Evolutionary conservation across 1,140 invertebrate species (phyloP).

Genomic region (Nasonia longicornis): DNA sequence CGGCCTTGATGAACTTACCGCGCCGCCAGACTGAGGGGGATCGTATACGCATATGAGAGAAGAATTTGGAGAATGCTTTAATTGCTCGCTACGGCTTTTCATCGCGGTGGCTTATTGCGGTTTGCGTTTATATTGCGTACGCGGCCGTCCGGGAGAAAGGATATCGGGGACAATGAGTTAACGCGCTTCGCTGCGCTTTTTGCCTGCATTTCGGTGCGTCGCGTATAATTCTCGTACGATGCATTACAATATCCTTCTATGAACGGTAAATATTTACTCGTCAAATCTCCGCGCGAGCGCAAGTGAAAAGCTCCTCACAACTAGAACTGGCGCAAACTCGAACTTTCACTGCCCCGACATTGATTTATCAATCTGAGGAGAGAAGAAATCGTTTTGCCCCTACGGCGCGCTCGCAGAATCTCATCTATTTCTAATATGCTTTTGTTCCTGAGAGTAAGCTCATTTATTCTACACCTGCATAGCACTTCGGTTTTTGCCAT

Average conservation of each 20-base stretch:
- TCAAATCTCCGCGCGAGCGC: background rate
- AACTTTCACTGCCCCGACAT: background rate
- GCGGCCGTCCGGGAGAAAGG: no score
- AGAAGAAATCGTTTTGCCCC: background rate
- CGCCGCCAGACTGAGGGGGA: no score
- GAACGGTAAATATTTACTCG: background rate
- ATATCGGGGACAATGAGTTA: background rate
- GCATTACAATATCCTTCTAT: background rate
- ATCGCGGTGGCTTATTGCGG: background rate
- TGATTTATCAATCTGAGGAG: background rate
- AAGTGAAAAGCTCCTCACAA: slow-evolving; percentile 9
- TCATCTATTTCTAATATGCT: background rate
- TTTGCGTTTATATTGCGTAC: background rate
- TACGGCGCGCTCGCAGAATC: no score
- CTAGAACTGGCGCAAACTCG: background rate
- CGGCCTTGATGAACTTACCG: background rate
- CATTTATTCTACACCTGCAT: background rate
- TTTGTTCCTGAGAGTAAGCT: background rate
- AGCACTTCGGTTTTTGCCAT: background rate
- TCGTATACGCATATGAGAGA: background rate
- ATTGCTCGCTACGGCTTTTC: slow-evolving; percentile 10
- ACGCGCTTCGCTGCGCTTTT: background rate
- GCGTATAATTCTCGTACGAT: background rate
- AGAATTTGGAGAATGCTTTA: slow-evolving; percentile 20
- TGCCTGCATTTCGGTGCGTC: no score